Evolutionary conservation across 2,113 vertebrate species (phyloP).

Genomic region (Stomatorhinus ivindoensis): DNA sequence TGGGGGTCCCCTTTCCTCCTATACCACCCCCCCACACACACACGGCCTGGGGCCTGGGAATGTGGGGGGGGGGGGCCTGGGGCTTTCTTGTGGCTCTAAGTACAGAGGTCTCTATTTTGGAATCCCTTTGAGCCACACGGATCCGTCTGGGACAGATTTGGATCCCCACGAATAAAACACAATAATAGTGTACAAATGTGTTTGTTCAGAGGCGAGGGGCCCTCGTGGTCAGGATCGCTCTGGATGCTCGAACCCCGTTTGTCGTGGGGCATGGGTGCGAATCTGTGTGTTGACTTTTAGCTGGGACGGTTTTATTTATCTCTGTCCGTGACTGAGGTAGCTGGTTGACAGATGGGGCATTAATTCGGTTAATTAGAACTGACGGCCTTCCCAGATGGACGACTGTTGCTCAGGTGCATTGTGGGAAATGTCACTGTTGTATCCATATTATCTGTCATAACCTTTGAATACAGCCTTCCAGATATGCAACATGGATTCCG

Average conservation of each 20-base stretch:
- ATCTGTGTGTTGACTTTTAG: not conserved
- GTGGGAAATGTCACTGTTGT: not conserved
- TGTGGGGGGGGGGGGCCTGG: not conserved
- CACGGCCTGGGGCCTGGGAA: not conserved
- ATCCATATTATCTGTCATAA: not conserved
- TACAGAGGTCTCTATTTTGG: slow-evolving; percentile 26
- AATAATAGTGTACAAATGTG: slow-evolving; percentile 41
- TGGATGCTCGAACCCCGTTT: too few relatives aligned
- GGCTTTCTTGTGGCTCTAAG: slow-evolving; percentile 31
- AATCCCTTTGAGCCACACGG: slow-evolving; percentile 25
- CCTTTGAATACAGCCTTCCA: not conserved
- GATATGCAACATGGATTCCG: not conserved
- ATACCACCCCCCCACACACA: not conserved
- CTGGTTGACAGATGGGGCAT: not conserved
- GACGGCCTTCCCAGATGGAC: not conserved
- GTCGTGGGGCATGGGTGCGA: not conserved
- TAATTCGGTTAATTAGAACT: not conserved
- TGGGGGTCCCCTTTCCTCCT: not conserved
- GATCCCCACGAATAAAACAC: slow-evolving; percentile 20
- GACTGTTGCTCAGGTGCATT: not conserved
- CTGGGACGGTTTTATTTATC: not conserved
- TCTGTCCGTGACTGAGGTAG: not conserved
- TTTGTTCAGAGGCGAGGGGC: slow-evolving; percentile 34
- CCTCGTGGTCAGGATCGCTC: not conserved
- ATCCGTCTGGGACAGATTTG: slow-evolving; percentile 38